Percentiles rank a stretch among this genome's conserved stretches.
Conservation (phyloP, 2,888 invertebrate genomes). For the Vanessa cardui region DNA sequence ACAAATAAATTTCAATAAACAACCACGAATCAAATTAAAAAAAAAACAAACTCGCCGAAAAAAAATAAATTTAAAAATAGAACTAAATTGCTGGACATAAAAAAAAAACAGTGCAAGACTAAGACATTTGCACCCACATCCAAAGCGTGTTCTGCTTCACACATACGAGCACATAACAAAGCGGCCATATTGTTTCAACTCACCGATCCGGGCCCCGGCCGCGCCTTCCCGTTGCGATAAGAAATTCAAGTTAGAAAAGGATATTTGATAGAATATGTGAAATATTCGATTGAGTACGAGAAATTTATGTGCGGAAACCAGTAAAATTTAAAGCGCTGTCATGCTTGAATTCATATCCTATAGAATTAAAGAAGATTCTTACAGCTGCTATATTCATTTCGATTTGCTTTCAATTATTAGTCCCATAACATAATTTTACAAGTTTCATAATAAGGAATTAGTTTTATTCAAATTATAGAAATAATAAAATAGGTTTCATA, state of each 20-base stretch:
- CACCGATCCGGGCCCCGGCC: constrained; percentile 86
- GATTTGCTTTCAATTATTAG: too few relatives aligned
- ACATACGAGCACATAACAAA: constrained; percentile 51
- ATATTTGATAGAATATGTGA: not conserved
- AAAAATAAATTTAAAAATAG: constrained; percentile 10
- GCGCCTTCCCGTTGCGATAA: constrained; percentile 73
- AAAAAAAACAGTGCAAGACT: constrained; percentile 42
- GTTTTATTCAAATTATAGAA: too few relatives aligned
- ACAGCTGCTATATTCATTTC: too few relatives aligned
- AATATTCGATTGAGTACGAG: not conserved
- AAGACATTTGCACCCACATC: constrained; percentile 53
- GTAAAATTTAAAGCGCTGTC: constrained; percentile 4
- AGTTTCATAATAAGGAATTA: too few relatives aligned
- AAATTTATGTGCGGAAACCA: not conserved
- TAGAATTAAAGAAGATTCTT: too few relatives aligned
- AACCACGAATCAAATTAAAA: not conserved
- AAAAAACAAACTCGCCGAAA: not conserved
- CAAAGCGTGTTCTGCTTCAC: constrained; percentile 59
- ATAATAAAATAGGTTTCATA: too few relatives aligned
- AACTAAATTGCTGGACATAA: constrained; percentile 18
- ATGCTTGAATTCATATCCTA: not conserved
- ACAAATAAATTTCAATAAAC: constrained; percentile 50
- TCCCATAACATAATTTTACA: too few relatives aligned
- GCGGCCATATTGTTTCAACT: constrained; percentile 67
- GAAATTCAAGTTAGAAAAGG: constrained; percentile 21